Percentiles rank a stretch among this genome's conserved stretches.
These are phyloP conservation scores for Sapayoa aenigma DNA, from an alignment of 2,113 vertebrate genomes.

Conservation along the genomic window DNA sequence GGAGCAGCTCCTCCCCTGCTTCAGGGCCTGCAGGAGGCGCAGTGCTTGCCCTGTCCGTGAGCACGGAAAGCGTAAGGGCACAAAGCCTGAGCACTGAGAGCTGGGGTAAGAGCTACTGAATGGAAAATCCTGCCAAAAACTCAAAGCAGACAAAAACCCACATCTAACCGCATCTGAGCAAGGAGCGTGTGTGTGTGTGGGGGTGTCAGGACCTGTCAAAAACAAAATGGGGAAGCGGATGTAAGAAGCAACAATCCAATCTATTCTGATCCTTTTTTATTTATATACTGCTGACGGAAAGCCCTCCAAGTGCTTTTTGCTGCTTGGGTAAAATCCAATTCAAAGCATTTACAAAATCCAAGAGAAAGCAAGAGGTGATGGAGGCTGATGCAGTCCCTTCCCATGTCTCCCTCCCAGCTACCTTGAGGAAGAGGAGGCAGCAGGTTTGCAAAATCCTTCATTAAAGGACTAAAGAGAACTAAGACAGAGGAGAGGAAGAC, in stretches of 20 bases:
- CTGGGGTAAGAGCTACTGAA: not conserved
- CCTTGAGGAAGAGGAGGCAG: not conserved
- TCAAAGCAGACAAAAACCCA: not conserved
- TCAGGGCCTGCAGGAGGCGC: not conserved
- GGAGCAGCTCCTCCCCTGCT: not conserved
- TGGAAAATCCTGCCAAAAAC: conserved; percentile 19
- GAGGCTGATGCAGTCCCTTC: not conserved
- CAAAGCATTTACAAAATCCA: not conserved
- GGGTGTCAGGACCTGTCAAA: conserved; percentile 53
- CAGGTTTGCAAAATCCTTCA: not conserved
- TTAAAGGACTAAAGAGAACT: not conserved
- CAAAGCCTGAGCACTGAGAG: not conserved
- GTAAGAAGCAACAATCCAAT: conserved; percentile 39
- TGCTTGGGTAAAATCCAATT: conserved; percentile 9
- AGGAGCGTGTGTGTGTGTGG: not conserved
- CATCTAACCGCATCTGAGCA: not conserved
- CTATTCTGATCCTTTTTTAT: conserved; percentile 57
- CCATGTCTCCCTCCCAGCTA: not conserved
- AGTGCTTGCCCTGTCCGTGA: not conserved
- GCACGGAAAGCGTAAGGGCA: not conserved
- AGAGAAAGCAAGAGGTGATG: not conserved
- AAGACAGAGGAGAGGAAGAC: not conserved
- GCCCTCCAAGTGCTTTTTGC: not conserved
- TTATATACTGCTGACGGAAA: conserved; percentile 25
- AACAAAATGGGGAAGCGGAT: conserved; percentile 14